A percentile compares a stretch with the other conserved stretches of the same genome.
Evolutionary conservation across 2,888 invertebrate genomes (phyloP).

Genomic region (Ormyrus labotus): DNA sequence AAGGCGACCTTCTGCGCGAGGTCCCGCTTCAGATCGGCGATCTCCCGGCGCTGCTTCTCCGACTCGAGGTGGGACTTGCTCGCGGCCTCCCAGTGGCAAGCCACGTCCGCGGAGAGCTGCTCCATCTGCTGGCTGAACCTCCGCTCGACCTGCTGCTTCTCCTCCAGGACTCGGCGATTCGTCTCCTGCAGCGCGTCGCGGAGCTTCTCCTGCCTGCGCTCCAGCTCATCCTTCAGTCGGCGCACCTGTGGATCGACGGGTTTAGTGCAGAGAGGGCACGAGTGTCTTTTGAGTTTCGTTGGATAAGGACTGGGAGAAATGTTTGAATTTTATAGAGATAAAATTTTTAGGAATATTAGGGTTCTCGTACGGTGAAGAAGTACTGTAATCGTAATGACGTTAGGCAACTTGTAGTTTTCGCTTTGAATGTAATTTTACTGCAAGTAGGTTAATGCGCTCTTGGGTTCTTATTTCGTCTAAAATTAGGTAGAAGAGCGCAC

Average conservation of each 20-base stretch:
- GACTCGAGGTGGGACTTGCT: constrained; percentile 84
- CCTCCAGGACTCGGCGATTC: constrained; percentile 82
- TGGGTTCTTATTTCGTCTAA: too few species aligned
- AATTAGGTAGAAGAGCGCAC: too few species aligned
- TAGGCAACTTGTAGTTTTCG: too few species aligned
- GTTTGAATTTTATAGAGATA: too few species aligned
- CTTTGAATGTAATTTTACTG: too few species aligned
- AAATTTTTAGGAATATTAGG: too few species aligned
- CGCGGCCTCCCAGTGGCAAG: constrained; percentile 88
- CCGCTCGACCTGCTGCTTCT: constrained; percentile 84
- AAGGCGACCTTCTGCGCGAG: constrained; percentile 84
- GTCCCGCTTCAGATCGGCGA: constrained; percentile 86
- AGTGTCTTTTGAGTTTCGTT: too few species aligned
- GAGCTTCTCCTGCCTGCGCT: constrained; percentile 85
- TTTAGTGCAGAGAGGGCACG: too few species aligned
- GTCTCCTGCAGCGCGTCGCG: constrained; percentile 84
- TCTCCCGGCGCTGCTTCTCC: constrained; percentile 87
- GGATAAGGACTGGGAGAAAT: too few species aligned
- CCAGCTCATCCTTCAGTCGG: constrained; percentile 86
- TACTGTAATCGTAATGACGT: too few species aligned
- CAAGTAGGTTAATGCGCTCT: too few species aligned
- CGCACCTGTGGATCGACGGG: constrained; percentile 65
- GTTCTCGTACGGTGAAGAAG: too few species aligned
- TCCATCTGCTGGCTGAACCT: constrained; percentile 86
- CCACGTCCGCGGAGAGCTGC: constrained; percentile 86